These are phyloP conservation scores for Leptodactylus fuscus DNA, from an alignment of 2,113 vertebrate species.

Conservation along the genomic window DNA sequence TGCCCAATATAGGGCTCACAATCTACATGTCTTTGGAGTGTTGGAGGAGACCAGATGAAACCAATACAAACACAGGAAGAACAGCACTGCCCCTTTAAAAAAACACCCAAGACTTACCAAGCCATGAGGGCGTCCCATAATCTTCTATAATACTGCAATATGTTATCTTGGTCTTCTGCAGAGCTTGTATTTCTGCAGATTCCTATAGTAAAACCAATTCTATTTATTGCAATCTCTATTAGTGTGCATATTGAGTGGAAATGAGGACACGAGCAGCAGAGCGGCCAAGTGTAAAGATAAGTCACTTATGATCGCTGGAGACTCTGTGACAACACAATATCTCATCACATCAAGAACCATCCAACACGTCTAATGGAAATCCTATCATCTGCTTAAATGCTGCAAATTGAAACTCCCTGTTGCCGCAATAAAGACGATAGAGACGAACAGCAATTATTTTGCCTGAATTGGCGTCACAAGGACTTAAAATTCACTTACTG, in stretches of 20 bases:
- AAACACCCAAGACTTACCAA: no score
- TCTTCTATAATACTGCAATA: no score
- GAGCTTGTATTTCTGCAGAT: neutral
- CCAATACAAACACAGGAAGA: no score
- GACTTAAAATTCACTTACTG: neutral
- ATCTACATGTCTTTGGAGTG: no score
- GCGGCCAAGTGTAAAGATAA: neutral
- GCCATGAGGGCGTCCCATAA: no score
- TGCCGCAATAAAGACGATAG: neutral
- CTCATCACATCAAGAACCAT: neutral
- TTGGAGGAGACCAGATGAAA: no score
- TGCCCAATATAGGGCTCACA: no score
- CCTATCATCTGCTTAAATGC: conserved; percentile 8
- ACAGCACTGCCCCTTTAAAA: no score
- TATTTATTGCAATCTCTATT: neutral
- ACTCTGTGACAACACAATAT: neutral
- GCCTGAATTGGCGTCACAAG: neutral
- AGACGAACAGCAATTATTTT: neutral
- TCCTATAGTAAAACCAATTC: neutral
- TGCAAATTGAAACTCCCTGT: neutral
- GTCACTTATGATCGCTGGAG: neutral
- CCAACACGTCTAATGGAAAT: neutral
- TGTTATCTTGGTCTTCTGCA: neutral
- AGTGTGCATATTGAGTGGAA: neutral
- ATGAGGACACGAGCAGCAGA: neutral